Base-by-base conservation (phyloP, 2,888 invertebrate species). In the Caenorhabditis parvicauda region DNA sequence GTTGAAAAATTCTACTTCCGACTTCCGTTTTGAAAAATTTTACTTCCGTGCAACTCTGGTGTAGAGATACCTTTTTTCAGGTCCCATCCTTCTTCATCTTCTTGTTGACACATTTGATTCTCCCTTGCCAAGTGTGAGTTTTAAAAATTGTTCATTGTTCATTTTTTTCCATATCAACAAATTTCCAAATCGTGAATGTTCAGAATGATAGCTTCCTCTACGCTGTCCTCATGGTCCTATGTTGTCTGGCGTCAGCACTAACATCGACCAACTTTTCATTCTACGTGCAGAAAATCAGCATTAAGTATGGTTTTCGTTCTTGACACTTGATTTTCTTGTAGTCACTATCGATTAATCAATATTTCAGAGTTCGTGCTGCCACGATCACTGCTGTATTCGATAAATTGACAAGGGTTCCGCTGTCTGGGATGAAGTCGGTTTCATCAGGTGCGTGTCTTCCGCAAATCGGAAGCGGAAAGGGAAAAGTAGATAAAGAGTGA, bases 261-360 rank as follows among this genome's bases (percentile, higher is more conserved):
- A 89, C 89, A 77, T 89, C 88, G 62, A 87, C 89, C 0, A 94
- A 95, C 81, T 96, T 93, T 83, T 90, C 89, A 81, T 94, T 92
- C 86, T 86, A 87, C 60, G 89, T 92, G 87, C 86, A 88, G 0
- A 84, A 90, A 72, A 44, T 63, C 25, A 44, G 55, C 2, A 29
- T 59, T 27, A 46, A 35, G 51, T 49, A n/a, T n/a, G n/a, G n/a
- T n/a, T 19, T 12, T 32, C 42, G 27, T 45, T n/a, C 12, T 45
- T 14, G 17, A 22, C 7, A 12, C 12, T 12, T n/a, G 9, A 24
- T 45, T 9, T 25, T 7, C 7, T 45, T 24, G 14, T 9, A 24
- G 25, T 12, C 7, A 9, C 22, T 9, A 44, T 43, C 12, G 6
- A 9, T 7, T 41, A 38, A 19, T 38, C 22, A 9, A 43, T 28